Base-by-base conservation (phyloP, 2,113 vertebrate species). In the Herpetotheres cachinnans region DNA sequence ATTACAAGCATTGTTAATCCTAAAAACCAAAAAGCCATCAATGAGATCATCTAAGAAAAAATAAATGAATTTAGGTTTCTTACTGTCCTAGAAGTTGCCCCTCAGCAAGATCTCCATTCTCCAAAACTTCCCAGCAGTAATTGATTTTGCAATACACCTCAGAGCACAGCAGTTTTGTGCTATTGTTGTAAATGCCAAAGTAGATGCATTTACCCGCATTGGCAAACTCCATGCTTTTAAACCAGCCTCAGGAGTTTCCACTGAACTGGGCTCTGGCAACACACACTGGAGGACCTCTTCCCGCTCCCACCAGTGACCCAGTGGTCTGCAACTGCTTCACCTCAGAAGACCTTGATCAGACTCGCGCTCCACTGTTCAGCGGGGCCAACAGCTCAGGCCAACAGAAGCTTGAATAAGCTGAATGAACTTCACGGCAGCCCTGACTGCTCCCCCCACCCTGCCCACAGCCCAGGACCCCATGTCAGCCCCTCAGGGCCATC, bases 131-230 rank as follows among this genome's bases (percentile, higher is more conserved):
- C 89, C 81, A 73, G 81, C 46, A 85, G 84, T 58, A 93, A 91
- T 40, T 91, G 87, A 95, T 97, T 95, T 96, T 91, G 71, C 62
- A 95, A 61, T 93, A 77, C 44, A 79, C 20, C 66, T 91, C 74
- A 87, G 52, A 82, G 65, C 40, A 69, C 46, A 91, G 92, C 81
- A 91, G 34, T 91, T 95, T 72, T 16, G 20, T 84, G 40, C 73
- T 76, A 32, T 83, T 86, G 38, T 91, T 93, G 84, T 59, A 87
- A 89, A 94, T 66, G 84, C 66, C 58, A 34, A 82, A 89, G 66
- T 9, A 50, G 8, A 93, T 76, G 73, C 46, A 54, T 80, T 80
- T 80, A 89, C 84, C 81, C 65, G 20, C 38, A 7, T 7, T 42
- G 74, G 70, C 91, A 85, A 80, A 30, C 32, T 93, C 62, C 9